These are phyloP conservation scores for Lasioglossum baleicum DNA, from an alignment of 1,140 invertebrate genomes.

Conservation along the genomic window DNA sequence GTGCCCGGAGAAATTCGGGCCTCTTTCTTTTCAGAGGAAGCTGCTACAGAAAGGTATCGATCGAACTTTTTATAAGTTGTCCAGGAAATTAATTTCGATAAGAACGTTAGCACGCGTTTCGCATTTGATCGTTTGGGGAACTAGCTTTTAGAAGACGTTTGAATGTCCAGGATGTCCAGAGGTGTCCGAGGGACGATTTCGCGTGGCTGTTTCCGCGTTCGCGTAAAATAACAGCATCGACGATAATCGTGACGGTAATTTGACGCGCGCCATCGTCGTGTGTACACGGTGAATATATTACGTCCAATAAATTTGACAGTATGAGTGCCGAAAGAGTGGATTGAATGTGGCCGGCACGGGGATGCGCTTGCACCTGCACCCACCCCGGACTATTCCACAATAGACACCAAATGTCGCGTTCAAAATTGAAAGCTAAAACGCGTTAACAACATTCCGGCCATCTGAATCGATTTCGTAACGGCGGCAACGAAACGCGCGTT, in stretches of 20 bases:
- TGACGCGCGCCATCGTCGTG: not conserved
- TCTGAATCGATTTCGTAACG: conserved; percentile 44
- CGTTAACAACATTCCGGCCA: conserved; percentile 48
- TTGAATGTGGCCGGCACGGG: conserved; percentile 3
- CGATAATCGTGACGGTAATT: conserved; percentile 11
- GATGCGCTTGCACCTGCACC: conserved; percentile 8
- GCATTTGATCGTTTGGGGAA: too few species aligned
- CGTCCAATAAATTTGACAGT: conserved; percentile 32
- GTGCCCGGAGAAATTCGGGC: too few species aligned
- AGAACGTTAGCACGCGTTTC: too few species aligned
- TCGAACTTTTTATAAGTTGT: too few species aligned
- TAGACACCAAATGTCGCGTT: conserved; percentile 49
- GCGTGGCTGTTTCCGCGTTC: not conserved
- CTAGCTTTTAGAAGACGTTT: too few species aligned
- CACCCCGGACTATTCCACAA: conserved; percentile 36
- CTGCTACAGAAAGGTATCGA: too few species aligned
- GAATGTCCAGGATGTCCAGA: too few species aligned
- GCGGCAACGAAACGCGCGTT: conserved; percentile 31
- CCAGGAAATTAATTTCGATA: too few species aligned
- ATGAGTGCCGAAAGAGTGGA: conserved; percentile 33
- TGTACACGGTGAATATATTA: conserved; percentile 26
- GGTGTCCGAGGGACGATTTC: not conserved
- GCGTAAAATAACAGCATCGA: conserved; percentile 2
- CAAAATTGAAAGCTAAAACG: conserved; percentile 51
- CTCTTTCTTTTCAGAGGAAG: too few species aligned